Evolutionary conservation across 2,797 vertebrate genomes (phyloP).

Genomic region (Aeoliscus strigatus): DNA sequence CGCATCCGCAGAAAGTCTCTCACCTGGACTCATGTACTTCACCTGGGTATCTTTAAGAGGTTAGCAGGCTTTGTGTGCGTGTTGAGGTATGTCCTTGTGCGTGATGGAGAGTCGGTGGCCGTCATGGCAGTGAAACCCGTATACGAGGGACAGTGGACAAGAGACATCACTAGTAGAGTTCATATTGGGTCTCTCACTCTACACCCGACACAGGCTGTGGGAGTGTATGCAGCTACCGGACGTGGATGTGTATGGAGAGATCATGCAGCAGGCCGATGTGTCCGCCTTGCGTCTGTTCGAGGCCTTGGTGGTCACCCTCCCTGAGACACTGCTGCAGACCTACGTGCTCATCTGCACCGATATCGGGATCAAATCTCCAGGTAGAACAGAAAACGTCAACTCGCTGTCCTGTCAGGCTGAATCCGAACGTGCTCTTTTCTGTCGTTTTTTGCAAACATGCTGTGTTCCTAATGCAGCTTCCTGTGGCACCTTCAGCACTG

Average conservation of each 20-base stretch:
- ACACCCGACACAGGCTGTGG: conserved; percentile 71
- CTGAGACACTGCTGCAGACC: conserved; percentile 80
- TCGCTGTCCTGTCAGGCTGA: no score
- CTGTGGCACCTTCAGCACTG: no score
- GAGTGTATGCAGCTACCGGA: conserved; percentile 53
- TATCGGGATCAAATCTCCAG: conserved; percentile 71
- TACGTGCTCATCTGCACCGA: conserved; percentile 75
- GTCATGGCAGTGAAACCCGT: no score
- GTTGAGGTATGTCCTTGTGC: no score
- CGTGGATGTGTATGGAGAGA: conserved; percentile 45
- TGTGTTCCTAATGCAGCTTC: no score
- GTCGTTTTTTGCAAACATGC: no score
- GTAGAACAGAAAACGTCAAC: conserved; percentile 55
- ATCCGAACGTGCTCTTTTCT: no score
- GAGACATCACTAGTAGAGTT: no score
- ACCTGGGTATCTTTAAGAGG: conserved; percentile 85
- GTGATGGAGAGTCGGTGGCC: no score
- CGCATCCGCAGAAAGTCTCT: conserved; percentile 56
- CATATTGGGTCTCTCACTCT: conserved; percentile 2
- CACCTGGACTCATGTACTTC: conserved; percentile 76
- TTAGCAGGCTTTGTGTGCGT: conserved; percentile 23
- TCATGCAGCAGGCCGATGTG: conserved; percentile 77
- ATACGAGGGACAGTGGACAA: no score
- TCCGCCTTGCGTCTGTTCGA: conserved; percentile 80
- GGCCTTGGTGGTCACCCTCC: conserved; percentile 80